Base-by-base conservation (phyloP, 2,888 invertebrate genomes). In the Amorpha juglandis region DNA sequence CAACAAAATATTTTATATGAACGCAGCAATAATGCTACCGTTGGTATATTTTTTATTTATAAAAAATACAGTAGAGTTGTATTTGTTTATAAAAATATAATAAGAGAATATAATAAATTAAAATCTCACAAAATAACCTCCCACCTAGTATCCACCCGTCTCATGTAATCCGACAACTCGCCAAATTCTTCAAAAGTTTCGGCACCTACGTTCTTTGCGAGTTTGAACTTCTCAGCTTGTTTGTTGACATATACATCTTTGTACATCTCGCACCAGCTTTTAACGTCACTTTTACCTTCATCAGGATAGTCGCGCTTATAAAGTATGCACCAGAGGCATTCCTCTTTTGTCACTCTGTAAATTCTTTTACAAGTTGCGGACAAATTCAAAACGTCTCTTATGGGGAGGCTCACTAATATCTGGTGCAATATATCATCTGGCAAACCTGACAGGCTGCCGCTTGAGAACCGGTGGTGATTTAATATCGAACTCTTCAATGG, bases 251-350 rank as follows among this genome's bases (percentile, higher is more conserved):
- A 82, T 6, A 70, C 68, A 65, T 77, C 72, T 64, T 70, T 78
- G 68, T 86, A 85, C 66, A 68, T 69, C 38, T 70, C 71, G 16
- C 68, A 68, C 80, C 81, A 81, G 63, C 70, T 68, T 55, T 45
- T 68, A 55, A 67, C 73, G 1, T 68, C 74, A 67, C 64, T 69
- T 69, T 75, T 71, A 67, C 65, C 67, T 68, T 70, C 67, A 64
- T 68, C 70, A 14, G 74, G 67, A 69, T 83, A 85, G 78, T 86
- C 86, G 69, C 84, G 76, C 63, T 69, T 76, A 52, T 70, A 81
- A 67, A 86, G 75, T 35, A 66, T 71, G 38, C 64, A 75, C 86
- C 86, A 84, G 33, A 84, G 70, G n/a, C 70, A 68, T 66, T 82
- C 79, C 38, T 77, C 72, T 63, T 77, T 76, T 51, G 79, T 70